Evolutionary conservation across 2,888 invertebrate species (phyloP), one percentile per base, ranked within the genome.

Genomic region (Eupithecia dodoneata): DNA sequence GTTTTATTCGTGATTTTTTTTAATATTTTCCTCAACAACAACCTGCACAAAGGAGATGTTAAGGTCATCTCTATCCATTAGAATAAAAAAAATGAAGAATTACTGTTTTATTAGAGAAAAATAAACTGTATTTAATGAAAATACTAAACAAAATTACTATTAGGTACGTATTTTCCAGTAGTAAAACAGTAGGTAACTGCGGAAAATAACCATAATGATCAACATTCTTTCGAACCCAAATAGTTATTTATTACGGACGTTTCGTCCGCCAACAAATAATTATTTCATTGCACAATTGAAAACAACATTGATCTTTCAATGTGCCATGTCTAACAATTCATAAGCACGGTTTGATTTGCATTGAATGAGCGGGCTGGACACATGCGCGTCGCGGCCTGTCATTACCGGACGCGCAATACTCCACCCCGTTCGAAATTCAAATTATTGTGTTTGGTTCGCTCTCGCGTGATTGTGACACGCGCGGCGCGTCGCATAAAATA

Each of bases 321-420:
- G 81, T 86, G 90, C 86, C 92, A 83, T 89, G 87, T 93, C 93
- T 93, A 91, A 85, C 85, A 81, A 83, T 90, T 89, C 86, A 81
- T 88, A 84, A 83, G 83, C 85, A 79, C 80, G 73, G 79, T 84
- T 77, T 81, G 82, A 94, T 94, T 94, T 92, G 94, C 94, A 94
- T 94, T 94, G 94, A 94, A 94, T 94, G 93, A 89, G 87, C 91
- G 92, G 91, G 91, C 93, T 91, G 94, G 94, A 93, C 94, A 92
- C 89, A 93, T 88, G 88, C 88, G 87, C 87, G 83, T 87, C 87
- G 88, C 88, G 93, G 91, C 88, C 94, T 94, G 94, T 94, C 94
- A 94, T 94, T 94, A 94, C 86, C 89, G 92, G 92, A 90, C 92
- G 90, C 90, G 87, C 89, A 88, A 89, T 90, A 92, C 92, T 88